phyloP scores from a whole-genome alignment of 2,888 invertebrate genomes.

The Oscheius sp. region DNA sequence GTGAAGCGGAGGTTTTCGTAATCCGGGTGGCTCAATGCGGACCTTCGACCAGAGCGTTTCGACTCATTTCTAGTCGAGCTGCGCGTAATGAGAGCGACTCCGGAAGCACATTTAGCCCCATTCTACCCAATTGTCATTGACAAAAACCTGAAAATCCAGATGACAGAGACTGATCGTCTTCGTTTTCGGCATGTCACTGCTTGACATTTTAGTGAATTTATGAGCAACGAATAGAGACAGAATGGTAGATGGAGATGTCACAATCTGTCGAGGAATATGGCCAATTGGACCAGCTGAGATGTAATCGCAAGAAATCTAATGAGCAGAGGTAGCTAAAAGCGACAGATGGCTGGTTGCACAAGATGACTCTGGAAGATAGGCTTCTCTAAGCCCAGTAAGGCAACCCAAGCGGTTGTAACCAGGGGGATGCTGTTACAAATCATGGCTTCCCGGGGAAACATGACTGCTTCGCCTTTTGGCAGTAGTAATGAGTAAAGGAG shows the following conservation, averaged over 20 bases:
- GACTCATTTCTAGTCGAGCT: slow-evolving; percentile 35
- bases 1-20: slow-evolving; percentile 33
- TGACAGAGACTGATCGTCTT: background rate
- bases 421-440: slow-evolving; percentile 27
- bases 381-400: slow-evolving; percentile 17
- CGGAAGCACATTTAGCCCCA: slow-evolving; percentile 36
- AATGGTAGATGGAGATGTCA: background rate
- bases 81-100: slow-evolving; percentile 36
- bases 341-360: slow-evolving; percentile 35
- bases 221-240: background rate
- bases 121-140: slow-evolving; percentile 33
- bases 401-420: slow-evolving; percentile 14
- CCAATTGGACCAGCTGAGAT: slow-evolving; percentile 35
- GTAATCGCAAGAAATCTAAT: slow-evolving; percentile 29
- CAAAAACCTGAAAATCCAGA: slow-evolving; percentile 28
- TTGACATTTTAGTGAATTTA: background rate
- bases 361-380: slow-evolving; percentile 31
- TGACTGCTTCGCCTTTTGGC: background rate
- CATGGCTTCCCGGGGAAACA: background rate
- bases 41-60: slow-evolving; percentile 33
- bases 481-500: background rate
- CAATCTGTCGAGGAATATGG: slow-evolving; percentile 26
- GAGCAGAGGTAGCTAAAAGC: slow-evolving; percentile 35
- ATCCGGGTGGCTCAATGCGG: slow-evolving; percentile 34
- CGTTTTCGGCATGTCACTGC: background rate